phyloP scores from a whole-genome alignment of 2,797 vertebrate genomes.

The Rhincodon typus region DNA sequence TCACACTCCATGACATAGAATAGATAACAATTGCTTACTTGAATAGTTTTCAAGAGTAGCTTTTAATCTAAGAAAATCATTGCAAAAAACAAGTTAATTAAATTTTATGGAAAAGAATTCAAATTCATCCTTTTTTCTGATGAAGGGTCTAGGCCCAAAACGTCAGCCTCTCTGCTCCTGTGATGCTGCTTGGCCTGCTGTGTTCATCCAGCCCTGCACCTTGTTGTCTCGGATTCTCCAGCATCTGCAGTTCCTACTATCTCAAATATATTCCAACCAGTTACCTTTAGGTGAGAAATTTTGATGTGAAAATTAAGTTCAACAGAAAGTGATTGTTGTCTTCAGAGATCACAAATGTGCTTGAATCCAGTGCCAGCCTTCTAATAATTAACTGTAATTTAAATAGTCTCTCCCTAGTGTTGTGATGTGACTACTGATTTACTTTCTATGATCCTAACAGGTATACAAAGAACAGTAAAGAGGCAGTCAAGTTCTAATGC shows the following conservation, averaged over 20 bases:
- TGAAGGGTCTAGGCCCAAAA: too few relatives aligned
- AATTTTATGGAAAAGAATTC: neutral
- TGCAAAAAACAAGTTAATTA: neutral
- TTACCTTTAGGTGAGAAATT: neutral
- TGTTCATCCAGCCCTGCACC: too few relatives aligned
- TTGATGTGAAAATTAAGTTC: neutral
- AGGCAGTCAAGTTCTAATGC: neutral
- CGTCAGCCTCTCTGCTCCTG: too few relatives aligned
- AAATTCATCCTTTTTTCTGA: too few relatives aligned
- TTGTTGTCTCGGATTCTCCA: too few relatives aligned
- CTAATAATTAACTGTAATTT: conserved; percentile 6
- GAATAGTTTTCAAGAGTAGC: neutral
- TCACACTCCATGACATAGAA: neutral
- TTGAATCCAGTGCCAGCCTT: neutral
- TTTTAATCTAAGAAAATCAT: neutral
- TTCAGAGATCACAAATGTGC: conserved; percentile 9
- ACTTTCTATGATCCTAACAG: neutral
- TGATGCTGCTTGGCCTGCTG: too few relatives aligned
- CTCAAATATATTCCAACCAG: conserved; percentile 3
- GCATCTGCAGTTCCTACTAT: too few relatives aligned
- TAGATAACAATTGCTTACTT: neutral
- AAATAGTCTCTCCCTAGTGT: neutral
- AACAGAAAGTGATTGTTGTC: neutral
- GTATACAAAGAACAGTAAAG: neutral
- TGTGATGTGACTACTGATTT: neutral